Evolutionary conservation across 2,888 invertebrate species (phyloP).

Genomic region (Nymphalis urticae): DNA sequence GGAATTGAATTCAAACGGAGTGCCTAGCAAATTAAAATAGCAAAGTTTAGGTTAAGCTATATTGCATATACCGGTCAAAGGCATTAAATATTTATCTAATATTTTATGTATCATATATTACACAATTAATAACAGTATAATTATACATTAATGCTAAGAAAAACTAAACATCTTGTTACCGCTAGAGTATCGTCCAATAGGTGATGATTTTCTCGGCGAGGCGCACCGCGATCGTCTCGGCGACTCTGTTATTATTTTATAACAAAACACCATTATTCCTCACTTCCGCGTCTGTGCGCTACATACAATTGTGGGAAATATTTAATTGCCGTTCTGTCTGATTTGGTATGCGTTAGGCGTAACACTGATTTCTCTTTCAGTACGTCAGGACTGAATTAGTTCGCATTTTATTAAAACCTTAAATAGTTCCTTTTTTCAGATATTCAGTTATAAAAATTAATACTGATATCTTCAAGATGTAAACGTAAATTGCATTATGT

Average conservation of each 20-base stretch:
- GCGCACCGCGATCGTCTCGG: slow-evolving; percentile 53
- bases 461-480: background rate
- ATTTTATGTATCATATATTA: background rate
- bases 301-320: slow-evolving; percentile 46
- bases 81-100: no score
- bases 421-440: slow-evolving; percentile 10
- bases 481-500: no score
- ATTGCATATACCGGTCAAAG: no score
- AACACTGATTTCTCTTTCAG: slow-evolving; percentile 31
- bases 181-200: slow-evolving; percentile 28
- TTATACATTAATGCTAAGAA: background rate
- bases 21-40: background rate
- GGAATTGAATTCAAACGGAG: background rate
- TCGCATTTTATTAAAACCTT: slow-evolving; percentile 12
- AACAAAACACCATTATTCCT: slow-evolving; percentile 74
- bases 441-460: background rate
- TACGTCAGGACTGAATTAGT: slow-evolving; percentile 4
- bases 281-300: slow-evolving; percentile 42
- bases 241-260: slow-evolving; percentile 72
- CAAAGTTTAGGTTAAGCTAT: no score
- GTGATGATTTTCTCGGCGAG: slow-evolving; percentile 59
- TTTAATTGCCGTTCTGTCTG: slow-evolving; percentile 25
- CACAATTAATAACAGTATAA: background rate
- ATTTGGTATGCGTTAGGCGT: slow-evolving; percentile 23
- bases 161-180: slow-evolving; percentile 14